Conservation (phyloP, 2,113 vertebrate species). For the Gasterosteus nipponicus region DNA sequence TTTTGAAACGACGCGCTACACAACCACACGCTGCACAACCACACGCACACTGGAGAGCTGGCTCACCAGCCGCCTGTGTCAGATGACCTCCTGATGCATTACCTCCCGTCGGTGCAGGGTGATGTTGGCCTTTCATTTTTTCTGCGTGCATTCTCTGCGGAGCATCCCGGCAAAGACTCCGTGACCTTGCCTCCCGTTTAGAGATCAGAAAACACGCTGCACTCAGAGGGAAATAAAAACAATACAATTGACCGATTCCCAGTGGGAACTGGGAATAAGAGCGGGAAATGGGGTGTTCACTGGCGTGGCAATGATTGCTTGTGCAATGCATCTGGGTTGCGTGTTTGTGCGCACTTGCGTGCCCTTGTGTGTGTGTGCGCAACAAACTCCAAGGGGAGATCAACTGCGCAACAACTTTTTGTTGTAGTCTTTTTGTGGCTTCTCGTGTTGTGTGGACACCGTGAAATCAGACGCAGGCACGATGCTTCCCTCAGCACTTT, state of each 20-base stretch:
- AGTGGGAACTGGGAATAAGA: slow-evolving; percentile 34
- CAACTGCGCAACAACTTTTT: slow-evolving; percentile 11
- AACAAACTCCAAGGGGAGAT: slow-evolving; percentile 1
- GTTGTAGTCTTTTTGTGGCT: slow-evolving; percentile 1
- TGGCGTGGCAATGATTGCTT: slow-evolving; percentile 29
- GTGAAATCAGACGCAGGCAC: slow-evolving; percentile 9
- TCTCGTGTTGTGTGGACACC: slow-evolving; percentile 21
- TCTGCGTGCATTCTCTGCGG: slow-evolving; percentile 25
- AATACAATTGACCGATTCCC: slow-evolving; percentile 46
- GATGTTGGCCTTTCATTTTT: slow-evolving; percentile 63
- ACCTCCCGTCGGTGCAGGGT: slow-evolving; percentile 43
- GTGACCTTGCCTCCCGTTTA: slow-evolving; percentile 62
- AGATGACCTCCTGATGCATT: slow-evolving; percentile 70
- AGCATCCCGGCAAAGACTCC: slow-evolving; percentile 53
- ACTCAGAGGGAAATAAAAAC: not conserved
- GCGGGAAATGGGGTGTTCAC: slow-evolving; percentile 43
- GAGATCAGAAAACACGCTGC: not conserved
- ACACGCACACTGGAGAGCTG: not conserved
- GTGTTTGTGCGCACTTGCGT: not conserved
- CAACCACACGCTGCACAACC: slow-evolving; percentile 1
- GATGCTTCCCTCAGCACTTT: slow-evolving; percentile 43
- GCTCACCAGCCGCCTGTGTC: slow-evolving; percentile 40
- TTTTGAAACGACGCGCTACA: slow-evolving; percentile 12
- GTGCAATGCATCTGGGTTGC: not conserved
- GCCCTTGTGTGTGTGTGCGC: not conserved